phyloP scores from a whole-genome alignment of 2,888 invertebrate species.

The Catocala nupta region DNA sequence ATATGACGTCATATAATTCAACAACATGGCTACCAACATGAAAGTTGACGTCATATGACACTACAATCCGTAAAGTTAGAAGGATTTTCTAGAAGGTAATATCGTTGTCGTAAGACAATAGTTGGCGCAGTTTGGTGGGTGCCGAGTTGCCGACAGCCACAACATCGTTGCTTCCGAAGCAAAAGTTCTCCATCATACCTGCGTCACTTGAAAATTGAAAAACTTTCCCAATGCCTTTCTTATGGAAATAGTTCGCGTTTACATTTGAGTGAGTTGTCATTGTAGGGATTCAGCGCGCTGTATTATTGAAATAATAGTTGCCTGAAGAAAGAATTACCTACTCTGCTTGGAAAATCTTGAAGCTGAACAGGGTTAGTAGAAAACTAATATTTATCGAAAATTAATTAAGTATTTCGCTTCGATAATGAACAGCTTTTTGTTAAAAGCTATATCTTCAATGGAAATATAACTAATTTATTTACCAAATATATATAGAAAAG shows the following conservation, averaged over 20 bases:
- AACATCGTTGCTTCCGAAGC: constrained; percentile 70
- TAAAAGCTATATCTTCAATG: too few relatives aligned
- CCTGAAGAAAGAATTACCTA: not conserved
- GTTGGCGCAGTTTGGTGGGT: constrained; percentile 20
- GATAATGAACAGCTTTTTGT: too few relatives aligned
- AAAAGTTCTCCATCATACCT: constrained; percentile 85
- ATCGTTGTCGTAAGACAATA: constrained; percentile 35
- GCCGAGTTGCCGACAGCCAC: constrained; percentile 39
- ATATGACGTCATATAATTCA: too few relatives aligned
- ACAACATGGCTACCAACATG: too few relatives aligned
- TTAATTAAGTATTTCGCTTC: too few relatives aligned
- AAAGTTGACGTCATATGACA: not conserved
- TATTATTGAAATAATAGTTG: constrained; percentile 70
- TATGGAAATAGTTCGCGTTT: constrained; percentile 85
- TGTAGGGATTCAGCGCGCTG: constrained; percentile 79
- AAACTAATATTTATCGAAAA: too few relatives aligned
- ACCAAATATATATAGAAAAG: too few relatives aligned
- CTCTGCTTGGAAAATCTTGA: too few relatives aligned
- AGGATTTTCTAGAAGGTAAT: not conserved
- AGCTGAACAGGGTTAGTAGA: too few relatives aligned
- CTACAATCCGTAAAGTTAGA: not conserved
- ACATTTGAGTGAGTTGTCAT: constrained; percentile 85
- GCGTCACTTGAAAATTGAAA: constrained; percentile 87
- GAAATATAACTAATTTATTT: too few relatives aligned
- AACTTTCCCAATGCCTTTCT: constrained; percentile 86